phyloP scores from a whole-genome alignment of 2,888 invertebrate genomes.

The Ormyrus thymus region DNA sequence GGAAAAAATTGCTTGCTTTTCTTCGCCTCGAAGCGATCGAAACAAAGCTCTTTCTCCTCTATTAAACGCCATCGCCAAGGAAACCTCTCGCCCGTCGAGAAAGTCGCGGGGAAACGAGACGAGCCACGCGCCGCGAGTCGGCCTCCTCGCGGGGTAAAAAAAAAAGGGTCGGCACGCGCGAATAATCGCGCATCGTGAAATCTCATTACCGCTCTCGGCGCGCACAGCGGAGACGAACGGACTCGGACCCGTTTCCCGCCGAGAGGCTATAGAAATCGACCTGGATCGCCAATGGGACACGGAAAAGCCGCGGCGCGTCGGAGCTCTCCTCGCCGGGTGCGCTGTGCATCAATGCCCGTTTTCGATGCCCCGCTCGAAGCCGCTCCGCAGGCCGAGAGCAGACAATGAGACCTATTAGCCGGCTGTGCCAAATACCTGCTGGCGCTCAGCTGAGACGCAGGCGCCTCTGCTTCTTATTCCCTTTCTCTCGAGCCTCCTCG shows the following conservation, averaged over 20 bases:
- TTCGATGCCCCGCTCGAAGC: not conserved
- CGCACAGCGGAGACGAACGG: slow-evolving; percentile 44
- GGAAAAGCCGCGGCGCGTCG: slow-evolving; percentile 1
- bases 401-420: slow-evolving; percentile 33
- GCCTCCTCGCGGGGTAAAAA: not conserved
- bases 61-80: too few relatives aligned
- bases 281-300: slow-evolving; percentile 57
- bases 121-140: too few relatives aligned
- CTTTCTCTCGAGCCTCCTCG: not conserved
- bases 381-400: too few relatives aligned
- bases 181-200: slow-evolving; percentile 41
- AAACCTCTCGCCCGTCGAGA: not conserved
- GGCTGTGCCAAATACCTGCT: slow-evolving; percentile 42
- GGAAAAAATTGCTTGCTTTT: too few relatives aligned
- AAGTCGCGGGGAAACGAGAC: not conserved
- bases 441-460: not conserved
- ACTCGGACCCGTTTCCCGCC: slow-evolving; percentile 41
- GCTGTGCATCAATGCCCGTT: slow-evolving; percentile 44
- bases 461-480: not conserved
- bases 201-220: slow-evolving; percentile 34
- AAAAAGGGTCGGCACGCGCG: slow-evolving; percentile 10
- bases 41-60: too few relatives aligned
- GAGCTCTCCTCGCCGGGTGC: not conserved
- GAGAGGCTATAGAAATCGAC: slow-evolving; percentile 58
- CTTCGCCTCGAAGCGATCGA: too few relatives aligned